phyloP scores from a whole-genome alignment of 2,113 vertebrate species.

The Fulmarus glacialis region DNA sequence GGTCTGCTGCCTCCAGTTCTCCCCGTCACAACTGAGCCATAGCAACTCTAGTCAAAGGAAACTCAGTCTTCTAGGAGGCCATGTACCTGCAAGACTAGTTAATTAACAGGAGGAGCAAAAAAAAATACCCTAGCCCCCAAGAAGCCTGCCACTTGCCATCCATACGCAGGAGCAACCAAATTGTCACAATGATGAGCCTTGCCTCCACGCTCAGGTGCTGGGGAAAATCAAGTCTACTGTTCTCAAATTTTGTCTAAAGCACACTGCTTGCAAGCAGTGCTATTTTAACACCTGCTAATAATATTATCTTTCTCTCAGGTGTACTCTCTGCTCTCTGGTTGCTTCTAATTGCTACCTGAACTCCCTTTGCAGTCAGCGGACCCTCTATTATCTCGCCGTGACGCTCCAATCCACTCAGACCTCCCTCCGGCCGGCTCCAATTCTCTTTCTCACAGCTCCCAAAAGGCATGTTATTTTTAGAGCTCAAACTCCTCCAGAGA shows the following conservation, averaged over 20 bases:
- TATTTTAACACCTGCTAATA: conserved; percentile 16
- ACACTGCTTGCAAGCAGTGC: neutral
- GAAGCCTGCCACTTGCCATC: neutral
- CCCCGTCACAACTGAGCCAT: neutral
- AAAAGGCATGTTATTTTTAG: conserved; percentile 20
- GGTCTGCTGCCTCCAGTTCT: neutral
- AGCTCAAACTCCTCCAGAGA: conserved; percentile 33
- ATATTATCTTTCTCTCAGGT: neutral
- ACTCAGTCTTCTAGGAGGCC: neutral
- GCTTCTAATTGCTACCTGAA: conserved; percentile 22
- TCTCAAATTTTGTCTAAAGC: neutral
- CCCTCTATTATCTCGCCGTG: conserved; percentile 10
- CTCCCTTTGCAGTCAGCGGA: neutral
- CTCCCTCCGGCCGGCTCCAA: neutral
- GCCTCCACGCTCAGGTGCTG: neutral
- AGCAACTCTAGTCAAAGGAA: neutral
- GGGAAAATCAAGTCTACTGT: neutral
- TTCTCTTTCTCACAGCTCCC: neutral
- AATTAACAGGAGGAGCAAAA: neutral
- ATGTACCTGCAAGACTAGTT: neutral
- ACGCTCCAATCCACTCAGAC: conserved; percentile 2
- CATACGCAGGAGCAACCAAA: neutral
- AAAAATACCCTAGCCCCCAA: rapidly evolving
- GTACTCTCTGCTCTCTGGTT: neutral
- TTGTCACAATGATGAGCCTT: neutral